Evolutionary conservation across 2,113 vertebrate species (phyloP), one percentile per base, ranked within the genome.

Genomic region (Chaetorhynchus papuensis): DNA sequence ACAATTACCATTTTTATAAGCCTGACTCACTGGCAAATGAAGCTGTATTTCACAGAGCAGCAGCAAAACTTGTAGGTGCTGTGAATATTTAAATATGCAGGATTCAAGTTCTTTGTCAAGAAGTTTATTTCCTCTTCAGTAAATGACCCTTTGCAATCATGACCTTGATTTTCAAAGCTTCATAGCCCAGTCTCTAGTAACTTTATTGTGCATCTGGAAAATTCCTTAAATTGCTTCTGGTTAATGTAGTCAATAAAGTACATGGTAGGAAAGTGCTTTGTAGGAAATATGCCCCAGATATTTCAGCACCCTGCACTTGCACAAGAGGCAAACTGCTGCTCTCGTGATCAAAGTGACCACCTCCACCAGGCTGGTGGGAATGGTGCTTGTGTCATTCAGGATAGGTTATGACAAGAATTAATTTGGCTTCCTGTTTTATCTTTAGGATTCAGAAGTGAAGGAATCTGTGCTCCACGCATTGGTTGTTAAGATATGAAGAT

Each of bases 1-100:
- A 97, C 86, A 97, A 97, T 96, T 96, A 94, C 77, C 92, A 97
- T 95, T 97, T 98, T 96, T 94, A 92, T 94, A 96, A 97, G 85
- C 88, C 92, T 97, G 89, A 96, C 96, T 96, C 96, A 94, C 94
- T 89, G 78, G 89, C 47, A 97, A 96, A 95, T 81, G 87, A 94
- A 94, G 93, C 74, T 94, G 49, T 88, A 83, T 96, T 97, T 97
- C 91, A 95, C 35, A 91, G 57, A 96, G 52, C 65, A 80, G 69
- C 65, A 96, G 87, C 76, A 97, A 98, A 96, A 95, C 53, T 93
- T 94, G 66, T 80, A 96, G 94, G 82, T 72, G 56, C 68, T 83
- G 57, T 75, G 92, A 96, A 96, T 96, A 95, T 91, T 97, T 96
- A 75, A 95, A 88, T 87, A 82, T 39, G 22, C n/a, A 84, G 82